Evolutionary conservation across 2,888 invertebrate species (phyloP).

Genomic region (Torymus texanus): DNA sequence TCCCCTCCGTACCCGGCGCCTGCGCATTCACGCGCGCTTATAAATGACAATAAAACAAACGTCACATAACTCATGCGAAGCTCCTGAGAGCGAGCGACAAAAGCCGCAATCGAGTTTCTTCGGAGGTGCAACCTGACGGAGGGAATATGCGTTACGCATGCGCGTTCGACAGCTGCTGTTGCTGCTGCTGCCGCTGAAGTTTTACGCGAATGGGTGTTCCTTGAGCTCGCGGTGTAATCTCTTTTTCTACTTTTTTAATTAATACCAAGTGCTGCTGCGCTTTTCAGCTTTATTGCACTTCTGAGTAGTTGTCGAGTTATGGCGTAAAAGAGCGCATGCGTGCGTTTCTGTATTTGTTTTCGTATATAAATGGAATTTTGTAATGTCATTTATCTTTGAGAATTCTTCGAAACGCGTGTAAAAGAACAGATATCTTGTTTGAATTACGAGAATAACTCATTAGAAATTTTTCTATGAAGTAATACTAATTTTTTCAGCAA

Average conservation of each 20-base stretch:
- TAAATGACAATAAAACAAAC: slow-evolving; percentile 57
- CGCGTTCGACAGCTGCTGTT: neutral
- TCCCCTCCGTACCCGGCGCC: slow-evolving; percentile 5
- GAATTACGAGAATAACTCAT: too few relatives aligned
- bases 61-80: slow-evolving; percentile 52
- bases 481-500: too few relatives aligned
- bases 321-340: too few relatives aligned
- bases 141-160: slow-evolving; percentile 2
- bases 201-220: too few relatives aligned
- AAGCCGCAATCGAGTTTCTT: slow-evolving; percentile 3
- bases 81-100: neutral
- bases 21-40: slow-evolving; percentile 10
- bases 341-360: too few relatives aligned
- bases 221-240: neutral
- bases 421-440: too few relatives aligned
- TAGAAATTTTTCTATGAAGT: too few relatives aligned
- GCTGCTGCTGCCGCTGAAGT: neutral
- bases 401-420: too few relatives aligned
- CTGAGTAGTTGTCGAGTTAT: neutral
- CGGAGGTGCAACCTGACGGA: slow-evolving; percentile 24
- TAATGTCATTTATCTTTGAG: too few relatives aligned
- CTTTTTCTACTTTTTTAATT: slow-evolving; percentile 15
- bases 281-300: slow-evolving; percentile 36
- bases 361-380: too few relatives aligned
- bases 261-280: slow-evolving; percentile 5